phyloP scores from a whole-genome alignment of 2,113 vertebrate genomes.

The Petrocephalus microphthalmus region DNA sequence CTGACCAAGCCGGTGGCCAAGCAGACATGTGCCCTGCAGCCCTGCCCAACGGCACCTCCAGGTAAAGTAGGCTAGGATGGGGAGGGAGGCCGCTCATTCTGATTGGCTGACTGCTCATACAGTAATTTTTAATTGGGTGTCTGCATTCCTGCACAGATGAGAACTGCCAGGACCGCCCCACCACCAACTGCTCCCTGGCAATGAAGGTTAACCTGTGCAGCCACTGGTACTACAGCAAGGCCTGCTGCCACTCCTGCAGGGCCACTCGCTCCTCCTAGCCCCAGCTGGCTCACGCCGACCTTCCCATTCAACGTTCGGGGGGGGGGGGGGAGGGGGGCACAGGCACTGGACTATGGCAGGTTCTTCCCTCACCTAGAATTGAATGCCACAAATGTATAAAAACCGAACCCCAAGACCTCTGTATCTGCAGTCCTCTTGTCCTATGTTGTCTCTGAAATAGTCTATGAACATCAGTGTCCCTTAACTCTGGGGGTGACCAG shows the following conservation, averaged over 20 bases:
- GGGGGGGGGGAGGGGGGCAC: not conserved
- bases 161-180: constrained; percentile 91
- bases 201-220: constrained; percentile 95
- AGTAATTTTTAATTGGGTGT: not conserved
- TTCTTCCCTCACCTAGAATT: not conserved
- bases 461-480: not conserved
- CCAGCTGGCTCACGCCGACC: not conserved
- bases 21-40: constrained; percentile 87
- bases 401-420: not conserved
- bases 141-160: constrained; percentile 66
- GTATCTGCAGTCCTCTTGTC: not conserved
- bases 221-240: constrained; percentile 99
- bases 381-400: not conserved
- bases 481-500: not conserved
- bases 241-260: constrained; percentile 90
- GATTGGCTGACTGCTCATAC: not conserved
- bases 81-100: not conserved
- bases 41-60: constrained; percentile 91
- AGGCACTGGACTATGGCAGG: not conserved
- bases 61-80: constrained; percentile 50
- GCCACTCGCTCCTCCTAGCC: constrained; percentile 46
- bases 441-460: not conserved
- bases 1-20: constrained; percentile 86
- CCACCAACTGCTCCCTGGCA: constrained; percentile 90
- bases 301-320: not conserved